phyloP scores from a whole-genome alignment of 2,888 invertebrate genomes.

The Agonopterix subpropinquella region DNA sequence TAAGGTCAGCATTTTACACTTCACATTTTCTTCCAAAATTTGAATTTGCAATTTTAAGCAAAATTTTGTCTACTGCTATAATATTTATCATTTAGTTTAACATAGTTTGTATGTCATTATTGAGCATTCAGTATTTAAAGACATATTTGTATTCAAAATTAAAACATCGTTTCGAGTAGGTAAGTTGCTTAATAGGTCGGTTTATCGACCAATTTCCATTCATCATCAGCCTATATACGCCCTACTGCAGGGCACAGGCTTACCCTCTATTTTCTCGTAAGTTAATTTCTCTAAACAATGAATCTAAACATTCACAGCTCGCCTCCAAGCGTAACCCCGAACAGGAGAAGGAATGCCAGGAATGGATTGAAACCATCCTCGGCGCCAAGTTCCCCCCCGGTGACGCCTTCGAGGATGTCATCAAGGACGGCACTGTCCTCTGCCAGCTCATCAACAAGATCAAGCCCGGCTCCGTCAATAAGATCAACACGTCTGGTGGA shows the following conservation, averaged over 20 bases:
- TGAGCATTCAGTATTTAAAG: too few relatives aligned
- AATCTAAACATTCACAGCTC: constrained; percentile 70
- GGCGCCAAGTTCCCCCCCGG: constrained; percentile 91
- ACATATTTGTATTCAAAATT: too few relatives aligned
- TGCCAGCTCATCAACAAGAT: constrained; percentile 97
- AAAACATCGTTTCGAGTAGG: too few relatives aligned
- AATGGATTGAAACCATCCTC: constrained; percentile 92
- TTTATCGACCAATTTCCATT: too few relatives aligned
- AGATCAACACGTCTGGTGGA: constrained; percentile 95
- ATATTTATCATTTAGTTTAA: not conserved
- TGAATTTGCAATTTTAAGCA: not conserved
- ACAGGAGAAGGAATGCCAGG: constrained; percentile 91
- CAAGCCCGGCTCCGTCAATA: constrained; percentile 89
- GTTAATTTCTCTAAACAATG: too few relatives aligned
- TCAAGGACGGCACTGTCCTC: constrained; percentile 94
- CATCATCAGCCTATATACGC: too few relatives aligned
- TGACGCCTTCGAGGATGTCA: constrained; percentile 89
- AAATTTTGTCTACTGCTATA: not conserved
- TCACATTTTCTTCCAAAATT: not conserved
- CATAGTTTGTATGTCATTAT: not conserved
- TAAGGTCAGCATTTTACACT: constrained; percentile 78
- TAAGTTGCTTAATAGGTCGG: too few relatives aligned
- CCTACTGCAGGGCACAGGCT: too few relatives aligned
- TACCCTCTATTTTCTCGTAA: too few relatives aligned
- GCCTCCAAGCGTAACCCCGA: constrained; percentile 88